A percentile compares a stretch with the other conserved stretches of the same genome.
phyloP scores from a whole-genome alignment of 2,113 vertebrate species.

The Zosterops japonicus region DNA sequence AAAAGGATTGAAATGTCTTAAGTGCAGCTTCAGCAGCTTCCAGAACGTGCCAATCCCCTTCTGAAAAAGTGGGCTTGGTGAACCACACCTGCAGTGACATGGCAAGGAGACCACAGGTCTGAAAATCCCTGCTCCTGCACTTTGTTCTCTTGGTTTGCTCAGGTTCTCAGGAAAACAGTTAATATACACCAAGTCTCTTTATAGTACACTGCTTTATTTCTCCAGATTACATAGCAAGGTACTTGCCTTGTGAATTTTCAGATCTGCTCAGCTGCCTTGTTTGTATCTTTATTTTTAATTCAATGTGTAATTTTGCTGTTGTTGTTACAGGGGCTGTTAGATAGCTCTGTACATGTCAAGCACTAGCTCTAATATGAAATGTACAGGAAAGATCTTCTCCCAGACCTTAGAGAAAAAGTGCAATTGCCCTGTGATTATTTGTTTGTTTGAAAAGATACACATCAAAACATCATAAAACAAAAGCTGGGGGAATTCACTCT shows the following conservation, averaged over 20 bases:
- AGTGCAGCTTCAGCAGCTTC: neutral
- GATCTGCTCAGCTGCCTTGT: neutral
- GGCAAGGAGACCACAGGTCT: neutral
- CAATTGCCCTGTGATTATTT: neutral
- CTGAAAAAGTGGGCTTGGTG: neutral
- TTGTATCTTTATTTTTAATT: neutral
- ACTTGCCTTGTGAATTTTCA: neutral
- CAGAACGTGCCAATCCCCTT: neutral
- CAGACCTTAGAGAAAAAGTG: neutral
- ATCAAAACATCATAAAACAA: neutral
- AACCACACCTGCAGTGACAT: neutral
- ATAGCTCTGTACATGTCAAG: neutral
- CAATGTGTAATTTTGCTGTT: neutral
- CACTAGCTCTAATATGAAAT: neutral
- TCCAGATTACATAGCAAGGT: neutral
- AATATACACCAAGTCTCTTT: neutral
- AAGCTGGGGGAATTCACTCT: neutral
- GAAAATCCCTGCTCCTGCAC: neutral
- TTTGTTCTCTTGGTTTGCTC: neutral
- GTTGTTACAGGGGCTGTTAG: neutral
- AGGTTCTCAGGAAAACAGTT: neutral
- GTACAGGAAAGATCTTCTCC: neutral
- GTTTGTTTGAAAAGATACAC: neutral
- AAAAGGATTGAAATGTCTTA: conserved; percentile 3
- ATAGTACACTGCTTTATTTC: neutral